Evolutionary conservation across 2,797 vertebrate species (phyloP).

Genomic region (Anabacerthia variegaticeps): DNA sequence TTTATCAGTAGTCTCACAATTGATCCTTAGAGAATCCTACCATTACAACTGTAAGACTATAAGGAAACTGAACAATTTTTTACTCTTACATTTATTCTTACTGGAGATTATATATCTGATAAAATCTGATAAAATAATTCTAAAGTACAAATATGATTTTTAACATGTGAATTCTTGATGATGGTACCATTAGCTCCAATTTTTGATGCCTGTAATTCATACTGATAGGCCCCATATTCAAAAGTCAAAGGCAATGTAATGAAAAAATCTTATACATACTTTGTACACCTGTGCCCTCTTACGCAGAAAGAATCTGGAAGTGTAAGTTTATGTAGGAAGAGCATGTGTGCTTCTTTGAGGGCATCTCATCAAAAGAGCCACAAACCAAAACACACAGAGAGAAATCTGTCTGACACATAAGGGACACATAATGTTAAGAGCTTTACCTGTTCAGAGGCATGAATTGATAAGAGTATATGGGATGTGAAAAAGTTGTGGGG

Average conservation of each 20-base stretch:
- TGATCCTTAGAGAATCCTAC: not conserved
- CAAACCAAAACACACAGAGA: not conserved
- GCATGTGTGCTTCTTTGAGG: not conserved
- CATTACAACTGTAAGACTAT: not conserved
- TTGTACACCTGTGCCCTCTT: not conserved
- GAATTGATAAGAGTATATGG: not conserved
- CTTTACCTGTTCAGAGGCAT: not conserved
- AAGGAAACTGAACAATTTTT: not conserved
- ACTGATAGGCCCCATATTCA: not conserved
- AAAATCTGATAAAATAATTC: not conserved
- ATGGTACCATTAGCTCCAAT: not conserved
- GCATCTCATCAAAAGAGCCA: not conserved
- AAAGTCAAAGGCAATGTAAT: not conserved
- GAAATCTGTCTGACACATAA: not conserved
- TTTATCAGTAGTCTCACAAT: not conserved
- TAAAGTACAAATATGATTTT: not conserved
- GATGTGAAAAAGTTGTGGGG: not conserved
- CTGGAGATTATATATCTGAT: not conserved
- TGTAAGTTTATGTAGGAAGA: not conserved
- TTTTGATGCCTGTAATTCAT: not conserved
- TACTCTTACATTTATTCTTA: not conserved
- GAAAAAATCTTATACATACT: not conserved
- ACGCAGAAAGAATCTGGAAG: not conserved
- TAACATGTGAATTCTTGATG: not conserved
- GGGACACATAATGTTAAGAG: not conserved